These are phyloP conservation scores for Gobius niger DNA, from an alignment of 2,113 vertebrate species.

Conservation along the genomic window DNA sequence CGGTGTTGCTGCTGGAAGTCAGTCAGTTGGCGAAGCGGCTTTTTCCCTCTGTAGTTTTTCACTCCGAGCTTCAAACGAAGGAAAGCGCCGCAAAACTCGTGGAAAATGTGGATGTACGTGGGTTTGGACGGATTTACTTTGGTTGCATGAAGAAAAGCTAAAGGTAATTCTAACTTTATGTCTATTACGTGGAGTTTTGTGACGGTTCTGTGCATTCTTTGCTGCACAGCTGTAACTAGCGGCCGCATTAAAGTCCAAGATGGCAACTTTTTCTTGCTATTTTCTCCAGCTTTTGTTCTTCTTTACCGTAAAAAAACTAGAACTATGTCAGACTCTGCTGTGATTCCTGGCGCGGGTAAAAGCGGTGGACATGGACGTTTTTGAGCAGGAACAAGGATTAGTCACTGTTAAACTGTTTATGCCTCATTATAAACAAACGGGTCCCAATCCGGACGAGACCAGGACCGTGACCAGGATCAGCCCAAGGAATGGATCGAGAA, in stretches of 20 bases:
- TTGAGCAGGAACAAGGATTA: background rate
- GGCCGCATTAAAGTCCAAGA: background rate
- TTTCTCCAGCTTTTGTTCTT: background rate
- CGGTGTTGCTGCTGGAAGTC: background rate
- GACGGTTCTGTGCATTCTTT: background rate
- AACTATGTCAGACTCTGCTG: too few species aligned
- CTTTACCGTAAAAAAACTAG: background rate
- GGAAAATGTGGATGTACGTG: background rate
- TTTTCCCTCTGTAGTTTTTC: background rate
- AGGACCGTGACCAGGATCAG: background rate
- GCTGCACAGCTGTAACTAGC: constrained; percentile 4
- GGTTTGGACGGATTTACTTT: background rate
- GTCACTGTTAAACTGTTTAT: background rate
- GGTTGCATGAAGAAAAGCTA: background rate
- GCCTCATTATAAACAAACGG: background rate
- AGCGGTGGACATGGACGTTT: background rate
- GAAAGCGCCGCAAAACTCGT: background rate
- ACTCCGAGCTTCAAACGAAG: background rate
- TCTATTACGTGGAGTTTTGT: background rate
- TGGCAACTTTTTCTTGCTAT: background rate
- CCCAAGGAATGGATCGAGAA: background rate
- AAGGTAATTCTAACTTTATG: background rate
- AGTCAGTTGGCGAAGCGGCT: background rate
- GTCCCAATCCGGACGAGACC: background rate
- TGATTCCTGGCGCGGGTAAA: background rate